Base-by-base conservation (phyloP, 2,113 vertebrate species). In the Hippocampus zosterae region DNA sequence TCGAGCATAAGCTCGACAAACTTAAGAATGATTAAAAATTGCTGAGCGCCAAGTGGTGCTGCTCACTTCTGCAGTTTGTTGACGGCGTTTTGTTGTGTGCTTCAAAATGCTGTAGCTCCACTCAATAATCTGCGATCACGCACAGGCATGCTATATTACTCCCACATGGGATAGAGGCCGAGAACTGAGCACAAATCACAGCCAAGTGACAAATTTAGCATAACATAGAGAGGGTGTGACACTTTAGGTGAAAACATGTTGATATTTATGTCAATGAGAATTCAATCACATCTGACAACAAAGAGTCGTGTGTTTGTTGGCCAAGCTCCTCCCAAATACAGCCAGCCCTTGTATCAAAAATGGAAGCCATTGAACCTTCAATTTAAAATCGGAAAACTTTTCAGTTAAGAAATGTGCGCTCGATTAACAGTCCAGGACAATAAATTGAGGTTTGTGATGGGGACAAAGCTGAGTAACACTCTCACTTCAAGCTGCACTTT, bases 11-110 rank as follows among this genome's bases (percentile, higher is more conserved):
- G 48, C 62, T 65, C 65, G 63, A 27, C 37, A 71, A 64, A 65
- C 41, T 15, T 8, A 6, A 16, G 41, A 44, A 29, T 46, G 12
- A 44, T 25, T 44, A 8, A n/a, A 67, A 41, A 80, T 79, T 27
- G 27, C 23, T 13, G 50, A 64, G 71, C 71, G 76, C 72, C 65
- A 76, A 82, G 67, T 78, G 56, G 63, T 72, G n/a, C 64, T 77
- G 72, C 74, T 78, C 64, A 18, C 56, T 75, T 66, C 46, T 70
- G 70, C 74, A 65, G 66, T 78, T 74, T 76, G 73, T 52, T 62
- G 53, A 75, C 76, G 78, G 65, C 68, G 71, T 57, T n/a, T 72
- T 71, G 74, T 60, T 63, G 60, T 79, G 69, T 71, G 66, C 55
- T 42, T 82, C 4, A 48, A 70, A 65, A 69, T 74, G 48, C 67